Percentiles rank a stretch among this genome's conserved stretches.
Evolutionary conservation across 2,888 invertebrate species (phyloP).

Genomic region (Mycalesis mineus): DNA sequence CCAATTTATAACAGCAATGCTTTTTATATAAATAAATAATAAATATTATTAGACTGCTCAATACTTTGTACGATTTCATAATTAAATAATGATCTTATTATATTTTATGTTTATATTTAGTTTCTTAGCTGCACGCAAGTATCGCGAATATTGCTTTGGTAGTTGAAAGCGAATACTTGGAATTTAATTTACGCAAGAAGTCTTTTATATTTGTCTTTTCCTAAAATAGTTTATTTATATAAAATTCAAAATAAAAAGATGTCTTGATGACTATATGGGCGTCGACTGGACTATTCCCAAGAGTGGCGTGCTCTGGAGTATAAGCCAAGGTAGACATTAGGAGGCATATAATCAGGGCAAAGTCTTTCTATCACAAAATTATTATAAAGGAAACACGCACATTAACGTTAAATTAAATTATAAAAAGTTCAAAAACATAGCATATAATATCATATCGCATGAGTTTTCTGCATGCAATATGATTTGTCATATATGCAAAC

Average conservation of each 20-base stretch:
- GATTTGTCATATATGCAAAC: too few species aligned
- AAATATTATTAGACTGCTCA: constrained; percentile 8
- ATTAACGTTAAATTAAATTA: too few species aligned
- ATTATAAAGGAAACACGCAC: too few species aligned
- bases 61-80: constrained; percentile 20
- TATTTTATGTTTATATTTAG: background rate
- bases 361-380: too few species aligned
- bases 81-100: background rate
- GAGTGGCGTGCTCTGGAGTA: too few species aligned
- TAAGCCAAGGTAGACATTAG: too few species aligned
- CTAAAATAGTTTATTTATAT: background rate
- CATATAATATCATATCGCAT: too few species aligned
- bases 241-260: background rate
- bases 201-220: constrained; percentile 1
- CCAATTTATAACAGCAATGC: constrained; percentile 4
- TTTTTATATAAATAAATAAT: background rate
- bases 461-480: too few species aligned
- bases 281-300: background rate
- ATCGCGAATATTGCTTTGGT: background rate
- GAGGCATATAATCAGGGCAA: too few species aligned
- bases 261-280: background rate
- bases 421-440: too few species aligned
- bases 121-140: constrained; percentile 2
- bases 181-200: constrained; percentile 1
- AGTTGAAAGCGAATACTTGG: background rate